phyloP scores from a whole-genome alignment of 2,113 vertebrate species.

The Pavo muticus region DNA sequence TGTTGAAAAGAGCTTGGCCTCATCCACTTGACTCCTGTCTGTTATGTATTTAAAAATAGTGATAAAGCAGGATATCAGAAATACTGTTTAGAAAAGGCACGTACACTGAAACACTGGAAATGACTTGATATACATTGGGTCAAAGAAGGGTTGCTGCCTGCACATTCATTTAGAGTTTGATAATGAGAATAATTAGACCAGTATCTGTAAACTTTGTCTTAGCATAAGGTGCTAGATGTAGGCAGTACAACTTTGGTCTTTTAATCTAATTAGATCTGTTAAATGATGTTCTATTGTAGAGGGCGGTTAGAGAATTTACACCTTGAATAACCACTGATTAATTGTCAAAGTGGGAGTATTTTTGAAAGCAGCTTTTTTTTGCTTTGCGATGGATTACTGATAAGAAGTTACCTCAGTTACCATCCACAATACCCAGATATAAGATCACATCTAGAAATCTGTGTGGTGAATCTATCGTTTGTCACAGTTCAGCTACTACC shows the following conservation, averaged over 20 bases:
- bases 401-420: not conserved
- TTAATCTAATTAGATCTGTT: not conserved
- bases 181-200: not conserved
- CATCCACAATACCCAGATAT: not conserved
- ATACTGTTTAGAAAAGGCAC: too few relatives aligned
- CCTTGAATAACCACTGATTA: not conserved
- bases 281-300: not conserved
- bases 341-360: not conserved
- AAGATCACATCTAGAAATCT: not conserved
- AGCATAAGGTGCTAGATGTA: not conserved
- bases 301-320: not conserved
- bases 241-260: not conserved
- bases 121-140: not conserved
- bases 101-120: not conserved
- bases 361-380: not conserved
- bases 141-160: not conserved
- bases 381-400: not conserved
- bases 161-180: not conserved
- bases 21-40: too few relatives aligned
- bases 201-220: not conserved
- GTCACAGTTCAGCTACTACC: not conserved
- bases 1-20: too few relatives aligned
- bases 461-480: not conserved
- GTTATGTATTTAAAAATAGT: too few relatives aligned
- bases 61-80: too few relatives aligned